Evolutionary conservation across 2,888 invertebrate species (phyloP).

Genomic region (Hirtodrosophila histrioides): DNA sequence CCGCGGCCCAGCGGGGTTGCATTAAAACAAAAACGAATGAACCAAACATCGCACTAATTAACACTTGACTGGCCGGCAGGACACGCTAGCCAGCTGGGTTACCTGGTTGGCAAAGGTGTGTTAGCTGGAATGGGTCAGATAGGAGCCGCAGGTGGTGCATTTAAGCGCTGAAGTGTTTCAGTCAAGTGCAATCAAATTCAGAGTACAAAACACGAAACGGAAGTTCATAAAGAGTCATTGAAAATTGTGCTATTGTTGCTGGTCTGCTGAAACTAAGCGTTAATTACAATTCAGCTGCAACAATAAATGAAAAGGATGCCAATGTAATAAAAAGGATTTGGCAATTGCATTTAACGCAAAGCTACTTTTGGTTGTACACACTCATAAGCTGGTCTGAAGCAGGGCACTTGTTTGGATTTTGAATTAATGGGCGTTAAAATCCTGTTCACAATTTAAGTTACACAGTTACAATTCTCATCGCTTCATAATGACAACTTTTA

Average conservation of each 20-base stretch:
- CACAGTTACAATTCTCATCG: too few relatives aligned
- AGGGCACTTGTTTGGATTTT: too few relatives aligned
- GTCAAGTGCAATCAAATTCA: conserved; percentile 36
- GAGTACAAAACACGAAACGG: conserved; percentile 14
- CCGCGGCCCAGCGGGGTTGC: not conserved
- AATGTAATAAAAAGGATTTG: not conserved
- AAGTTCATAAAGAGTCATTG: conserved; percentile 14
- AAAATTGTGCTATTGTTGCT: conserved; percentile 45
- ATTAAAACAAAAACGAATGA: not conserved
- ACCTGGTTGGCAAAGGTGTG: conserved; percentile 11
- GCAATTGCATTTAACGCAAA: too few relatives aligned
- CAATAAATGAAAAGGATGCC: not conserved
- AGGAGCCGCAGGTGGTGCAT: conserved; percentile 25
- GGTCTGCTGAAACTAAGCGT: conserved; percentile 18
- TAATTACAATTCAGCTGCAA: not conserved
- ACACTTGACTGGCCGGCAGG: conserved; percentile 11
- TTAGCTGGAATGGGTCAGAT: not conserved
- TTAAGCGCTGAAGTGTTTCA: conserved; percentile 27
- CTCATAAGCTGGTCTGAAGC: too few relatives aligned
- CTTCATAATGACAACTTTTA: too few relatives aligned
- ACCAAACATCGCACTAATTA: conserved; percentile 24
- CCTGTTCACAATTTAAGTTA: too few relatives aligned
- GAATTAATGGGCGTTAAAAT: too few relatives aligned
- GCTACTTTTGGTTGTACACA: too few relatives aligned
- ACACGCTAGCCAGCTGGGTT: conserved; percentile 18